A percentile compares a stretch with the other conserved stretches of the same genome.
These are phyloP conservation scores for Syrphus vitripennis DNA, from an alignment of 2,888 invertebrate species.

Conservation along the genomic window DNA sequence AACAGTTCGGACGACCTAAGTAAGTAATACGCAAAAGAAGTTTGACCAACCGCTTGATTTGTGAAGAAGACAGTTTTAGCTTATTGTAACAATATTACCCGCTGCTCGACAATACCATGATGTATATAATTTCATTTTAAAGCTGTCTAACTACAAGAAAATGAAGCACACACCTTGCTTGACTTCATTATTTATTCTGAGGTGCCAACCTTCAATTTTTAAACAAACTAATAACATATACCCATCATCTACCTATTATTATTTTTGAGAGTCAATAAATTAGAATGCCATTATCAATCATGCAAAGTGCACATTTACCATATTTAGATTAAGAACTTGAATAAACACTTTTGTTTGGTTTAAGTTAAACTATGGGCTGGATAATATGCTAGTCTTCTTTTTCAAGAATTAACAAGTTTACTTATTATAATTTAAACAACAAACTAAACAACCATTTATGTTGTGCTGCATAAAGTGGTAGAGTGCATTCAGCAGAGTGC, in stretches of 20 bases:
- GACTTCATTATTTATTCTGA: neutral
- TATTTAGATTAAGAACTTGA: conserved; percentile 13
- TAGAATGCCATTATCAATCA: conserved; percentile 65
- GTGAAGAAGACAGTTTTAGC: too few relatives aligned
- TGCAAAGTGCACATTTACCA: conserved; percentile 63
- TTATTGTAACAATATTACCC: too few relatives aligned
- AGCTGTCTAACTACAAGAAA: too few relatives aligned
- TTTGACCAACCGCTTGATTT: too few relatives aligned
- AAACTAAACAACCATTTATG: neutral
- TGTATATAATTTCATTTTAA: too few relatives aligned
- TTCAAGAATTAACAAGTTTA: conserved; percentile 44
- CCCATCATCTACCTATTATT: neutral
- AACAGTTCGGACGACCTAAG: too few relatives aligned
- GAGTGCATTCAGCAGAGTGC: neutral
- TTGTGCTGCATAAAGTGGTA: neutral
- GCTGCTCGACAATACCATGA: too few relatives aligned
- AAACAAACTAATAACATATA: conserved; percentile 3
- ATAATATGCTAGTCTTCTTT: conserved; percentile 22
- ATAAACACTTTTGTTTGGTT: conserved; percentile 15
- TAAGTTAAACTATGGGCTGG: conserved; percentile 22
- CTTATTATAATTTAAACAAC: conserved; percentile 36
- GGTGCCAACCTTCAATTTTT: neutral
- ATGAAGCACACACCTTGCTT: too few relatives aligned
- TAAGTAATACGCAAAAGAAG: too few relatives aligned
- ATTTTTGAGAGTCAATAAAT: conserved; percentile 58